Percentiles rank a stretch among this genome's conserved stretches.
phyloP scores from a whole-genome alignment of 37 sponge, comb jelly and placozoan species.

The Cliona cf. orientalis region DNA sequence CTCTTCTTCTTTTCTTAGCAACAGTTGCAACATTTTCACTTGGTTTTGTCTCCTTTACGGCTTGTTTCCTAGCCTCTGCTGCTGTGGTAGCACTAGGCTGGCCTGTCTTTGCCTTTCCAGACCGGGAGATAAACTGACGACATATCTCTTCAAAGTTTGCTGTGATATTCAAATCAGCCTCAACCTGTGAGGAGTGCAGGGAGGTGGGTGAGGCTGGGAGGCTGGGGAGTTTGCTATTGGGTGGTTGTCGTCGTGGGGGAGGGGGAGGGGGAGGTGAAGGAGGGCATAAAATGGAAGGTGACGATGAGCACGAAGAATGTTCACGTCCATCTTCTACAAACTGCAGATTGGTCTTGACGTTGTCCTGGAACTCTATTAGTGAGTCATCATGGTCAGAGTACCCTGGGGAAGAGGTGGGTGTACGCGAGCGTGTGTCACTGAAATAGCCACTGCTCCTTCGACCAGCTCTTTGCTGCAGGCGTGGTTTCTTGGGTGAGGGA shows the following conservation, averaged over 20 bases:
- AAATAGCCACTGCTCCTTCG: constrained; percentile 15
- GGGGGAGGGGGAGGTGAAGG: neutral
- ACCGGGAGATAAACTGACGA: neutral
- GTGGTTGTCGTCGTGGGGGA: too few species aligned
- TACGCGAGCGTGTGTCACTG: neutral
- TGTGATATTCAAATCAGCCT: constrained; percentile 27
- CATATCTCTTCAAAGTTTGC: constrained; percentile 29
- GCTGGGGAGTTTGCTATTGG: neutral
- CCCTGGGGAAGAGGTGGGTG: neutral
- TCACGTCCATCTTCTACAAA: neutral
- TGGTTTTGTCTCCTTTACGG: neutral
- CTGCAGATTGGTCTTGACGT: neutral
- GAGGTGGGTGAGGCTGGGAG: constrained; percentile 12
- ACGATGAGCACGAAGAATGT: too few species aligned
- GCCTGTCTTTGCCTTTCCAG: neutral
- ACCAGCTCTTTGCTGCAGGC: neutral
- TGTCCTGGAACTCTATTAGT: neutral
- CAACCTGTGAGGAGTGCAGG: constrained; percentile 15
- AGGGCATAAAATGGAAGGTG: neutral
- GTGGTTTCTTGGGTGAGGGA: neutral
- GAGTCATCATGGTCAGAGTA: neutral
- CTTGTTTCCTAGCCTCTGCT: neutral
- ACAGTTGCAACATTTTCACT: neutral
- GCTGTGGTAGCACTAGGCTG: neutral
- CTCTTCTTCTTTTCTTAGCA: too few species aligned